Percentiles rank a stretch among this genome's conserved stretches.
Conservation (phyloP, 2,113 vertebrate species). For the Nothobranchius kuhntae region DNA sequence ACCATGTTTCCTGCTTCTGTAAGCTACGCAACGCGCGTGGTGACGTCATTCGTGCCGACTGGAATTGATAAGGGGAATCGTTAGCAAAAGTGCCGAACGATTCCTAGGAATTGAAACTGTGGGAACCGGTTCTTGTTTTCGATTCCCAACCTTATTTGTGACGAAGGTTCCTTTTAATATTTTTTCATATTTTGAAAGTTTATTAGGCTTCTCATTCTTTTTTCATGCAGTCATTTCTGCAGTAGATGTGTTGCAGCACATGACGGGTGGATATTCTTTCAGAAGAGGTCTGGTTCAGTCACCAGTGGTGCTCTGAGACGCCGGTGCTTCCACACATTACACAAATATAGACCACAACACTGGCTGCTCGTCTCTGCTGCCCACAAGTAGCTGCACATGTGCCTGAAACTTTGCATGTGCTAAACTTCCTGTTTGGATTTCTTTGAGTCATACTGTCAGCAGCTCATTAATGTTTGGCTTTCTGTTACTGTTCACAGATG, state of each 20-base stretch:
- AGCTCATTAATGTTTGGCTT: constrained; percentile 1
- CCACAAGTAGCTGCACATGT: constrained; percentile 33
- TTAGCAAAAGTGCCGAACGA: too few relatives aligned
- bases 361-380: constrained; percentile 18
- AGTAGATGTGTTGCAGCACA: background rate
- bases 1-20: too few relatives aligned
- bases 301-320: constrained; percentile 18
- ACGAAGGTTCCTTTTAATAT: background rate
- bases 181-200: background rate
- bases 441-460: background rate
- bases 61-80: too few relatives aligned
- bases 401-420: constrained; percentile 10
- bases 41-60: too few relatives aligned
- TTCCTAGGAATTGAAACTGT: too few relatives aligned
- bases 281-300: constrained; percentile 25
- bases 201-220: background rate
- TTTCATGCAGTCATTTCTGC: constrained; percentile 14
- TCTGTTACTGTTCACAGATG: constrained; percentile 67
- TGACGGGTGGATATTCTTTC: constrained; percentile 12
- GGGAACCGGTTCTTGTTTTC: too few relatives aligned
- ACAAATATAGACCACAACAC: constrained; percentile 57
- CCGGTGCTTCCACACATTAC: constrained; percentile 14
- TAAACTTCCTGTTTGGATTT: background rate
- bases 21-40: too few relatives aligned
- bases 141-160: background rate